Conservation (phyloP, 1,140 invertebrate genomes). For the Drosophila virilis region DNA sequence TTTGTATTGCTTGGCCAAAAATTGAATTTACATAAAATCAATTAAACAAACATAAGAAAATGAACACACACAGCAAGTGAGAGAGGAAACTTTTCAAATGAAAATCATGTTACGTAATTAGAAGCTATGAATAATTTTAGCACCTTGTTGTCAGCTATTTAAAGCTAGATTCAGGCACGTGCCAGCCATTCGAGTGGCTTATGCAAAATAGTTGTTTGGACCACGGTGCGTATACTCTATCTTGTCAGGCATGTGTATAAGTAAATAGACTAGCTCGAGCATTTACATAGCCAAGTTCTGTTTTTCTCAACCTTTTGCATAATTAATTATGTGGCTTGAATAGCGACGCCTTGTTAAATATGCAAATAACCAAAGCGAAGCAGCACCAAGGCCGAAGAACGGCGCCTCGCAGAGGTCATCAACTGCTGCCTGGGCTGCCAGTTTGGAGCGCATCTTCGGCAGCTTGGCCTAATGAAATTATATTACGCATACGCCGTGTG, state of each 20-base stretch:
- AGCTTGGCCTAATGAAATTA: slow-evolving; percentile 38
- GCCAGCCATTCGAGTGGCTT: slow-evolving; percentile 53
- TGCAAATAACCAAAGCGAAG: slow-evolving; percentile 65
- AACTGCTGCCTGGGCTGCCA: slow-evolving; percentile 1
- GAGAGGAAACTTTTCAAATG: slow-evolving; percentile 62
- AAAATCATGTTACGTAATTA: slow-evolving; percentile 79
- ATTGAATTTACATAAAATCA: slow-evolving; percentile 81
- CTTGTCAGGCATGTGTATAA: not conserved
- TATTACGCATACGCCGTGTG: slow-evolving; percentile 42
- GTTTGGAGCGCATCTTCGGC: slow-evolving; percentile 15
- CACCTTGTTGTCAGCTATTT: slow-evolving; percentile 79
- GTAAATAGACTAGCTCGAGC: slow-evolving; percentile 9
- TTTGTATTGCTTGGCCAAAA: slow-evolving; percentile 25
- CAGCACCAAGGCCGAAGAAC: slow-evolving; percentile 21
- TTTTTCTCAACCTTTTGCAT: slow-evolving; percentile 71
- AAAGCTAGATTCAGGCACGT: slow-evolving; percentile 53
- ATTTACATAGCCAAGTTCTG: slow-evolving; percentile 49
- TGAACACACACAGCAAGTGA: slow-evolving; percentile 11
- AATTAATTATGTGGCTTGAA: slow-evolving; percentile 78
- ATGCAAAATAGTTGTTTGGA: slow-evolving; percentile 68
- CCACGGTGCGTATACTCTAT: slow-evolving; percentile 64
- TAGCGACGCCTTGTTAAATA: slow-evolving; percentile 74
- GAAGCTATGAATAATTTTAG: slow-evolving; percentile 79
- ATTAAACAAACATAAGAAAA: slow-evolving; percentile 61
- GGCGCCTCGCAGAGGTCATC: slow-evolving; percentile 40